Percentiles rank a stretch among this genome's conserved stretches.
Conservation (phyloP, 1,140 invertebrate species). For the Bombus waltoni region DNA sequence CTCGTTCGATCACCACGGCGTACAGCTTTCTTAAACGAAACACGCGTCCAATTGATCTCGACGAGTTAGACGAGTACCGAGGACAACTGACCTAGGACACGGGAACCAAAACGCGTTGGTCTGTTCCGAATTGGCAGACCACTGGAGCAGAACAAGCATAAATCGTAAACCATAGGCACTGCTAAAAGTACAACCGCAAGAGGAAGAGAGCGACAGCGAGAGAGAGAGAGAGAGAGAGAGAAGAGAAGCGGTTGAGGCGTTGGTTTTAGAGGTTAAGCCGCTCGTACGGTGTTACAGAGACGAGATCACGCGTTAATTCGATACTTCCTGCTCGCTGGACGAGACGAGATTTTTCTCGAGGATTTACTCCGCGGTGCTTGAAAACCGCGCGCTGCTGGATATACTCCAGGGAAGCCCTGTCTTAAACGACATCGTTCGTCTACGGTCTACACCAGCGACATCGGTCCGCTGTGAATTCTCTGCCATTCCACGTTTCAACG, state of each 20-base stretch:
- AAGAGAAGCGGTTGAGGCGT: background rate
- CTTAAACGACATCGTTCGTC: background rate
- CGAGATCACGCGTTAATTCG: constrained; percentile 73
- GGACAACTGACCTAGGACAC: constrained; percentile 49
- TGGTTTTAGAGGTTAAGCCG: constrained; percentile 51
- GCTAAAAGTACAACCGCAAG: constrained; percentile 6
- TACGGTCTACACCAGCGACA: background rate
- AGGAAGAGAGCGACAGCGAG: background rate
- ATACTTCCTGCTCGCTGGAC: constrained; percentile 72
- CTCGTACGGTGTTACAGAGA: constrained; percentile 47
- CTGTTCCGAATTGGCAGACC: background rate
- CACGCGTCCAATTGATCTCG: background rate
- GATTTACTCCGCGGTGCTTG: background rate
- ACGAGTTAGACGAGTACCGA: constrained; percentile 15
- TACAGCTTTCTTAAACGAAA: too few relatives aligned
- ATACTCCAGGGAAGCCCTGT: background rate
- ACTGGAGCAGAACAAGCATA: constrained; percentile 8
- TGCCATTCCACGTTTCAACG: background rate
- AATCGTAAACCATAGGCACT: constrained; percentile 39
- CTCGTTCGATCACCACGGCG: too few relatives aligned
- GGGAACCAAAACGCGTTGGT: constrained; percentile 28
- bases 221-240: background rate
- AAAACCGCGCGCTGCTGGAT: background rate
- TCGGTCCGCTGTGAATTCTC: background rate
- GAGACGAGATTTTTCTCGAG: constrained; percentile 48